Conservation (phyloP, 2,888 invertebrate genomes). For the Leptinotarsa haldemani region DNA sequence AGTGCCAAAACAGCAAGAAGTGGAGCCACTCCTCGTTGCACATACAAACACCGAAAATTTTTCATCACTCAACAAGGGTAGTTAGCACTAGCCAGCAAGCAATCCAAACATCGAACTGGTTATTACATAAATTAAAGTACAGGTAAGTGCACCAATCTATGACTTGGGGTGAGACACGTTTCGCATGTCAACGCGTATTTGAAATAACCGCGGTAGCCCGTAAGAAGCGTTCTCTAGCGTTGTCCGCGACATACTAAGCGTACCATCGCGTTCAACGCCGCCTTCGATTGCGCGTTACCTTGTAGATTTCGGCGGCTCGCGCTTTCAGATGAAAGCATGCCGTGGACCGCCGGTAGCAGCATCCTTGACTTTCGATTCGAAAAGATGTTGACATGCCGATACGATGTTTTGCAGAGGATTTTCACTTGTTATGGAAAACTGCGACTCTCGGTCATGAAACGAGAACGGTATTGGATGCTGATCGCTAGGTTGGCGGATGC, state of each 20-base stretch:
- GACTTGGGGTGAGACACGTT: neutral
- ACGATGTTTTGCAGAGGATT: neutral
- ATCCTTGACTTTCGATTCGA: slow-evolving; percentile 35
- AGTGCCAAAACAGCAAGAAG: slow-evolving; percentile 52
- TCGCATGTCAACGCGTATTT: slow-evolving; percentile 20
- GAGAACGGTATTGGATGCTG: neutral
- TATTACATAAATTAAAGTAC: neutral
- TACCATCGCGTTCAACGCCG: slow-evolving; percentile 45
- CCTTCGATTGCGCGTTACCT: slow-evolving; percentile 56
- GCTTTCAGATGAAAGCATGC: slow-evolving; percentile 37
- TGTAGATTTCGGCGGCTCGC: slow-evolving; percentile 52
- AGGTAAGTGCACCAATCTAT: neutral
- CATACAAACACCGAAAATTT: slow-evolving; percentile 9
- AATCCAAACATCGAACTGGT: slow-evolving; percentile 9
- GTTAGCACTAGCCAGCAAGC: neutral
- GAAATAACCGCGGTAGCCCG: slow-evolving; percentile 20
- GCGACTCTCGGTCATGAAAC: neutral
- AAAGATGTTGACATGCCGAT: slow-evolving; percentile 27
- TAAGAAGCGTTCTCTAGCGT: slow-evolving; percentile 45
- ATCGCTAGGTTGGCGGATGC: neutral
- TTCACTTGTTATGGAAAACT: slow-evolving; percentile 15
- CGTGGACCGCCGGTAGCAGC: slow-evolving; percentile 37
- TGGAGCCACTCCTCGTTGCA: slow-evolving; percentile 6
- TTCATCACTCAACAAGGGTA: slow-evolving; percentile 15
- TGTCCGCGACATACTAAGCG: slow-evolving; percentile 54